phyloP scores from a whole-genome alignment of 2,113 vertebrate species.

The Boleophthalmus pectinirostris region DNA sequence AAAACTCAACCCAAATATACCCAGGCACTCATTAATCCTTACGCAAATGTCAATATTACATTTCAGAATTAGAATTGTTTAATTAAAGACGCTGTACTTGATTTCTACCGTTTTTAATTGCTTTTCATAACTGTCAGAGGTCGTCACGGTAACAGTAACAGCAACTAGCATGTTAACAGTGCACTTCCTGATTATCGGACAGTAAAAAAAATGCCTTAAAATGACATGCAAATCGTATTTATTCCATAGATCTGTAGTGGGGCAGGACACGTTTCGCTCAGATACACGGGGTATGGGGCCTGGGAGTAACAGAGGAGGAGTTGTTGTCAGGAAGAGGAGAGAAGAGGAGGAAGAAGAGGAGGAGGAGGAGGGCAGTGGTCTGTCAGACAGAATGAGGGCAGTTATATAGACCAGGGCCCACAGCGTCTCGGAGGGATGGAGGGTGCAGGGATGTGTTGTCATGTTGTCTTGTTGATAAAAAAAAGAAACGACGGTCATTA shows the following conservation, averaged over 20 bases:
- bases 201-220: no score
- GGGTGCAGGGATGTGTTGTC: background rate
- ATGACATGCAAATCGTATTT: no score
- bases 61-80: background rate
- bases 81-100: no score
- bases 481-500: background rate
- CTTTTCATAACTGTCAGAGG: no score
- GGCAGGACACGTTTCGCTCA: no score
- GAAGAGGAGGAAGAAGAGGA: no score
- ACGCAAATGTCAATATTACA: slow-evolving; percentile 15
- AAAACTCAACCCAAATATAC: slow-evolving; percentile 8
- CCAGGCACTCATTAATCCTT: slow-evolving; percentile 10
- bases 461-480: background rate
- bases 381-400: slow-evolving; percentile 68
- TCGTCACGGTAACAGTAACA: no score
- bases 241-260: no score
- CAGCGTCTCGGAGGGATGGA: slow-evolving; percentile 20
- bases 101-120: no score
- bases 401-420: slow-evolving; percentile 18
- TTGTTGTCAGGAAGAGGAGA: slow-evolving; percentile 10
- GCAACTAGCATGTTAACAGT: no score
- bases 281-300: background rate
- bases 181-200: no score
- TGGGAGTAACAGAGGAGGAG: background rate
- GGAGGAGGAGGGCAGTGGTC: slow-evolving; percentile 41